A percentile compares a stretch with the other conserved stretches of the same genome.
phyloP scores from a whole-genome alignment of 2,888 invertebrate species.

The Epistrophe grossulariae region DNA sequence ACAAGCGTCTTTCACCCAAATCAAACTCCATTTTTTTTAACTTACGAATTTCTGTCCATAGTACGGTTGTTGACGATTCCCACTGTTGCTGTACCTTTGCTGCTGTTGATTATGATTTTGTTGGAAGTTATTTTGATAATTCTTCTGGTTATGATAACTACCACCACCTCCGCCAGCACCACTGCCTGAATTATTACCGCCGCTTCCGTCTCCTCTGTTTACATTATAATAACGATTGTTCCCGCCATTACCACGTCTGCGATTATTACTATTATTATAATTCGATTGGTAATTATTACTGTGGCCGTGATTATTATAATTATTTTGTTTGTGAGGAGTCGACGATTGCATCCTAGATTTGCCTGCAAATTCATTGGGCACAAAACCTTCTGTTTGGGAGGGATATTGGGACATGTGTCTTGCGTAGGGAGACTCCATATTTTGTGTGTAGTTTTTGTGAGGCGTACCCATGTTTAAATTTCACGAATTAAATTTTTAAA shows the following conservation, averaged over 20 bases:
- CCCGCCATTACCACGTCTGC: constrained; percentile 55
- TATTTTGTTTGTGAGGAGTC: constrained; percentile 67
- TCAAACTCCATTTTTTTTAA: constrained; percentile 16
- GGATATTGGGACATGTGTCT: constrained; percentile 79
- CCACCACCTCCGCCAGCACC: constrained; percentile 13
- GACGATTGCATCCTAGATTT: constrained; percentile 39
- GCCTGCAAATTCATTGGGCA: constrained; percentile 79
- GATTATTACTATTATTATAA: constrained; percentile 24
- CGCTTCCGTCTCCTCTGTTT: constrained; percentile 28
- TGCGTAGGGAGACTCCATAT: constrained; percentile 78
- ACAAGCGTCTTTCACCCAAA: constrained; percentile 4
- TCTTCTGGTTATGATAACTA: neutral
- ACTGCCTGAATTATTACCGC: constrained; percentile 31
- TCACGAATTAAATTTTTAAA: neutral
- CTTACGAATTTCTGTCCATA: constrained; percentile 61
- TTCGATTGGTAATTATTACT: constrained; percentile 55
- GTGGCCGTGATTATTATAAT: constrained; percentile 45
- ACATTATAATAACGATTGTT: constrained; percentile 69
- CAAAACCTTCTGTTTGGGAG: constrained; percentile 80
- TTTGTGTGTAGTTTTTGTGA: constrained; percentile 76
- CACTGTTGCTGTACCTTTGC: constrained; percentile 52
- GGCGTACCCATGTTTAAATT: constrained; percentile 78
- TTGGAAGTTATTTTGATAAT: constrained; percentile 22
- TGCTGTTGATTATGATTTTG: constrained; percentile 46
- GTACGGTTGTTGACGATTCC: constrained; percentile 64